phyloP scores from a whole-genome alignment of 2,888 invertebrate species.

The Pterostichus niger region DNA sequence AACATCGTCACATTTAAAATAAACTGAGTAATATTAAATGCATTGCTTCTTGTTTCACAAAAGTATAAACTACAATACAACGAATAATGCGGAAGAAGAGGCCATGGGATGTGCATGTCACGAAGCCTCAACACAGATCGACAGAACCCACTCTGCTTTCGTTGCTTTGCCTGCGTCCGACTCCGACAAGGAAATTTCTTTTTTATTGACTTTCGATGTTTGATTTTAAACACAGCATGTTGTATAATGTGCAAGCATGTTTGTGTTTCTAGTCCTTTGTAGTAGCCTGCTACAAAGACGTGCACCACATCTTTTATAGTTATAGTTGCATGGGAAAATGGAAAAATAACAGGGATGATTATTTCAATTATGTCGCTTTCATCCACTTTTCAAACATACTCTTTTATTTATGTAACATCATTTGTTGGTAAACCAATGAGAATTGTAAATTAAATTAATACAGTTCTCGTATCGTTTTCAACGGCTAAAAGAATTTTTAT shows the following conservation, averaged over 20 bases:
- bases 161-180: not conserved
- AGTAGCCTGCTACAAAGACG: not conserved
- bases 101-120: constrained; percentile 10
- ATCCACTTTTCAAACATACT: constrained; percentile 19
- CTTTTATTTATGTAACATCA: not conserved
- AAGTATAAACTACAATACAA: too few species aligned
- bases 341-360: constrained; percentile 9
- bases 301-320: constrained; percentile 1
- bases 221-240: constrained; percentile 19
- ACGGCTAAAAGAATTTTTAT: not conserved
- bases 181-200: constrained; percentile 11
- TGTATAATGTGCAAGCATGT: constrained; percentile 12
- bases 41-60: too few species aligned
- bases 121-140: not conserved
- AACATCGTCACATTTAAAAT: too few species aligned
- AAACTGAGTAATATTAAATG: too few species aligned
- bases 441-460: not conserved
- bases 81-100: not conserved
- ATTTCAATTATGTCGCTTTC: constrained; percentile 22
- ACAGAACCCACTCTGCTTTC: not conserved
- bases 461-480: not conserved
- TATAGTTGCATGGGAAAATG: constrained; percentile 11
- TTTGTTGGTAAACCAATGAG: constrained; percentile 4
- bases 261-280: constrained; percentile 8
- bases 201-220: constrained; percentile 28